Evolutionary conservation across 2,888 invertebrate genomes (phyloP).

Genomic region (Stegophylla sp.): DNA sequence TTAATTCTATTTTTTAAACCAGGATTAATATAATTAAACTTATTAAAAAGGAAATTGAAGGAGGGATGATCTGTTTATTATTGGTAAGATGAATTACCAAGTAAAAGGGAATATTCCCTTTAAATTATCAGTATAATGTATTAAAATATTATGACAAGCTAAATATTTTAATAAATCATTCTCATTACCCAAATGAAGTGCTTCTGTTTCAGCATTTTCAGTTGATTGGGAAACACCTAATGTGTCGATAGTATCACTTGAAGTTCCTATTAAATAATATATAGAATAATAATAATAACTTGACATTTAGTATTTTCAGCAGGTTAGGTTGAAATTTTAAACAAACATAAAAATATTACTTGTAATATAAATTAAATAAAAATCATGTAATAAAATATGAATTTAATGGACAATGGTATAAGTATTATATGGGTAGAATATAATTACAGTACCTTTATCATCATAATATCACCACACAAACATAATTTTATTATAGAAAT

Average conservation of each 20-base stretch:
- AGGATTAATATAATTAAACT: no score
- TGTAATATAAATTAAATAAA: background rate
- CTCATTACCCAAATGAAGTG: constrained; percentile 42
- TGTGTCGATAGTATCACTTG: constrained; percentile 39
- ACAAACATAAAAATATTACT: background rate
- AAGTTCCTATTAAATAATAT: constrained; percentile 30
- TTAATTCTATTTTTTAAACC: no score
- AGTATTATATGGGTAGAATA: no score
- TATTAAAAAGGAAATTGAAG: no score
- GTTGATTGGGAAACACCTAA: constrained; percentile 56
- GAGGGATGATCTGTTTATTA: no score
- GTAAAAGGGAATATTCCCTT: no score
- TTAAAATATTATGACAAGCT: background rate
- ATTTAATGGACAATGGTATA: background rate
- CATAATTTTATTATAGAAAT: no score
- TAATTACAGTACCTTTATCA: no score
- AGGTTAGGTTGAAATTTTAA: background rate
- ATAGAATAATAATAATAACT: background rate
- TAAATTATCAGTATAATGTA: no score
- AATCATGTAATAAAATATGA: background rate
- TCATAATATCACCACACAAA: no score
- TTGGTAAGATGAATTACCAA: no score
- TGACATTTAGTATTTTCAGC: background rate
- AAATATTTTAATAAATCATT: background rate
- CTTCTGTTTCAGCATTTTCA: constrained; percentile 46